Evolutionary conservation across 2,113 vertebrate genomes (phyloP).

Genomic region (Cairina moschata): DNA sequence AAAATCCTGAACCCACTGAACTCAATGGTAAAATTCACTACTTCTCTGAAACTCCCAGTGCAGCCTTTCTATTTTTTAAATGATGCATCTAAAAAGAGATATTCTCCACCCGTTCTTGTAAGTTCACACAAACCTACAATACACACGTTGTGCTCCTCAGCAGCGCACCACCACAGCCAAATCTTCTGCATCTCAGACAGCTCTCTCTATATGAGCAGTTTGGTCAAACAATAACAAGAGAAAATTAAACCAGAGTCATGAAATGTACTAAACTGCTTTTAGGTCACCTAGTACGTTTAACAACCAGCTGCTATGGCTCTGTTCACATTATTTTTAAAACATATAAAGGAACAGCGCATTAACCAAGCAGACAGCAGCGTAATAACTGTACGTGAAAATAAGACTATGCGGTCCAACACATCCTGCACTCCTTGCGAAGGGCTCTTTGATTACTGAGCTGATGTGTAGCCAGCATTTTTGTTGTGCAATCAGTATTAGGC

Average conservation of each 20-base stretch:
- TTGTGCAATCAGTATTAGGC: background rate
- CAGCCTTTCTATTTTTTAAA: background rate
- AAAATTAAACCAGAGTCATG: background rate
- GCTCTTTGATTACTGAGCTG: background rate
- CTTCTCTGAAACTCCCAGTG: background rate
- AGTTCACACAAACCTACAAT: background rate
- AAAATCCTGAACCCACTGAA: background rate
- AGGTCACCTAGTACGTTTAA: background rate
- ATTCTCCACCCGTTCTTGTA: background rate
- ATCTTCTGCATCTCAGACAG: background rate
- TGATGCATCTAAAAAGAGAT: background rate
- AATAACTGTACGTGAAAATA: background rate
- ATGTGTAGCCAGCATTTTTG: background rate
- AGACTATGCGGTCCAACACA: background rate
- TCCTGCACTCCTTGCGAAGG: background rate
- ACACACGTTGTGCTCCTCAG: background rate
- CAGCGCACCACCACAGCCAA: background rate
- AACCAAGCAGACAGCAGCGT: background rate
- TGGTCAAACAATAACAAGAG: background rate
- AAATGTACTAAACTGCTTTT: background rate
- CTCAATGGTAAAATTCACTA: background rate
- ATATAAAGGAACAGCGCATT: background rate
- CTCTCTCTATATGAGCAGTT: background rate
- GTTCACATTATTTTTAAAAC: background rate
- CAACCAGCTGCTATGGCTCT: background rate